Conservation (phyloP, 2,888 invertebrate genomes). For the Ceratothoa steindachneri region DNA sequence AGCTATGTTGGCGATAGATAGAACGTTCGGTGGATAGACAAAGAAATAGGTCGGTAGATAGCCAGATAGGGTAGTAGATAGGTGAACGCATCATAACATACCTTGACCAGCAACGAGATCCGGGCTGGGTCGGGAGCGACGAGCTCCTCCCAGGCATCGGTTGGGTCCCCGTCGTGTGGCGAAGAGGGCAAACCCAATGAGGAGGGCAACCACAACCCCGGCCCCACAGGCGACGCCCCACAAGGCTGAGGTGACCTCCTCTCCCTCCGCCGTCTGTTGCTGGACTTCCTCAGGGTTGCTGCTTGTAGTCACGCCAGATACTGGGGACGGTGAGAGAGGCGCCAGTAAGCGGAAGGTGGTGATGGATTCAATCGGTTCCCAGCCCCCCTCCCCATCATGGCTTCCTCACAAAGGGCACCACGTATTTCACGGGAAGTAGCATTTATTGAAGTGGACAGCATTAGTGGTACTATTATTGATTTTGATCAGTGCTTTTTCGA, state of each 20-base stretch:
- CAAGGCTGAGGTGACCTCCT: conserved; percentile 3
- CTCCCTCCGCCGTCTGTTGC: neutral
- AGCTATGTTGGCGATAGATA: neutral
- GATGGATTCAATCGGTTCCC: neutral
- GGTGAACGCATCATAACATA: too few species aligned
- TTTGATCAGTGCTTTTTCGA: too few species aligned
- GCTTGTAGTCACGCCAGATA: neutral
- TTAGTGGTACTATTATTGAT: too few species aligned
- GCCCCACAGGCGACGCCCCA: conserved; percentile 11
- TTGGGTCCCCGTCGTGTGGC: neutral
- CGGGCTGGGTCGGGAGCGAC: neutral
- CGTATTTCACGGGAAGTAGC: too few species aligned
- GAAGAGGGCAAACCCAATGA: conserved; percentile 5
- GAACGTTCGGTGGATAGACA: too few species aligned
- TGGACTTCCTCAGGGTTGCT: too few species aligned
- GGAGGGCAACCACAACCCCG: conserved; percentile 13
- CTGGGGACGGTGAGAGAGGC: neutral
- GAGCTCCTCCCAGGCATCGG: too few species aligned
- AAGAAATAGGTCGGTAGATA: too few species aligned
- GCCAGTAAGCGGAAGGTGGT: neutral
- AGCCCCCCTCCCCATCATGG: neutral
- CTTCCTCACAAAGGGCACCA: too few species aligned
- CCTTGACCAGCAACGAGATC: conserved; percentile 14
- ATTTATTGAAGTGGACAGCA: too few species aligned
- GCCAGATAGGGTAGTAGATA: too few species aligned